A percentile compares a stretch with the other conserved stretches of the same genome.
Evolutionary conservation across 1,140 invertebrate genomes (phyloP).

Genomic region (Brachionus sp.): DNA sequence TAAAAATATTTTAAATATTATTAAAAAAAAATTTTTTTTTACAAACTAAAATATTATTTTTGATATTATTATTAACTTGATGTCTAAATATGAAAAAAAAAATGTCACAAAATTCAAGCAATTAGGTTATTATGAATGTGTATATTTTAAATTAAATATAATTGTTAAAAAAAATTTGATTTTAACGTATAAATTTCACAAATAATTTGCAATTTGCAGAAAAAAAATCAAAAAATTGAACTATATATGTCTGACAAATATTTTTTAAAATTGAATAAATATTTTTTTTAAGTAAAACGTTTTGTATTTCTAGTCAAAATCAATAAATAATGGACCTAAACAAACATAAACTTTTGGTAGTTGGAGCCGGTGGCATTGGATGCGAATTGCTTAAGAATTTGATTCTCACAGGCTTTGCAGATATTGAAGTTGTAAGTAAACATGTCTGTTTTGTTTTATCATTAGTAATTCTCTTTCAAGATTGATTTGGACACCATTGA

Average conservation of each 20-base stretch:
- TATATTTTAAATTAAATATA: neutral
- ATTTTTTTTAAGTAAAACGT: neutral
- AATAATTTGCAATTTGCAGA: neutral
- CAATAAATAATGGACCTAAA: conserved; percentile 10
- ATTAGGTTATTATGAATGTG: no score
- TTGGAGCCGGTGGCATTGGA: conserved; percentile 97
- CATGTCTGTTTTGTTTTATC: neutral
- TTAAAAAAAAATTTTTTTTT: no score
- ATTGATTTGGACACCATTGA: conserved; percentile 99
- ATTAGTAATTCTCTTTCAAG: conserved; percentile 63
- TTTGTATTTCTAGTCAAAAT: neutral
- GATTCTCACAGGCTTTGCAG: conserved; percentile 82
- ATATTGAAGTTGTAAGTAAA: conserved; percentile 85
- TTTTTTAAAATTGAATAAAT: neutral
- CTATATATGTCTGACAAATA: neutral
- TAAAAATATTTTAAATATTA: no score
- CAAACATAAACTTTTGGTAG: conserved; percentile 68
- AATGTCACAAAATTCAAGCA: no score
- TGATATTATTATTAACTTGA: no score
- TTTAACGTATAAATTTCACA: neutral
- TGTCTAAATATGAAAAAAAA: no score
- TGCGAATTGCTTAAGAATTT: conserved; percentile 98
- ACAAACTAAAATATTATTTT: no score
- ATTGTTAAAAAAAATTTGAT: neutral
- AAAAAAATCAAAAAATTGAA: neutral